Evolutionary conservation across 2,797 vertebrate genomes (phyloP).

Genomic region (Chelidonichthys spinosus): DNA sequence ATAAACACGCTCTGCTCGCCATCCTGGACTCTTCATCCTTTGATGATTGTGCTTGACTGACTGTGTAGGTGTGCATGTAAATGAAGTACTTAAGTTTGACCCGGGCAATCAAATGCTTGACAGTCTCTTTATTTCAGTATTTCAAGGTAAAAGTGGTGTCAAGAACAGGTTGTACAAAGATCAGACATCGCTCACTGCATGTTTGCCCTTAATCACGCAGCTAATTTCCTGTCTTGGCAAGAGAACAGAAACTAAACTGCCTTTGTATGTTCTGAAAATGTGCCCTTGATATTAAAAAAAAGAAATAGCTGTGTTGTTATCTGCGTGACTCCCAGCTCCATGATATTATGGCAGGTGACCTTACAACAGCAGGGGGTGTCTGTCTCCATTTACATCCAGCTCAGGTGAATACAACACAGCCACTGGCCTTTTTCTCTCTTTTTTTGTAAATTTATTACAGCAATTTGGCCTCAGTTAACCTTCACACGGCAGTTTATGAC

Average conservation of each 20-base stretch:
- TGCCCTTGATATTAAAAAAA: neutral
- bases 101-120: neutral
- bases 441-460: slow-evolving; percentile 3
- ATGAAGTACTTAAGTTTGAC: slow-evolving; percentile 21
- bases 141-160: slow-evolving; percentile 21
- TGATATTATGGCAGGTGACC: slow-evolving; percentile 48
- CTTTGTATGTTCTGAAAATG: slow-evolving; percentile 12
- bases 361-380: slow-evolving; percentile 26
- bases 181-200: neutral
- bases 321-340: slow-evolving; percentile 19
- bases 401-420: neutral
- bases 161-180: slow-evolving; percentile 16
- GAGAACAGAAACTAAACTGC: neutral
- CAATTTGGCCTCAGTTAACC: slow-evolving; percentile 24
- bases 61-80: slow-evolving; percentile 4
- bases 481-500: slow-evolving; percentile 12
- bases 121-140: slow-evolving; percentile 17
- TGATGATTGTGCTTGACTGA: slow-evolving; percentile 4
- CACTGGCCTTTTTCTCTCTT: neutral
- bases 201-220: neutral
- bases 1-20: neutral
- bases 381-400: slow-evolving; percentile 11
- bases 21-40: neutral
- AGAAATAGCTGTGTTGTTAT: neutral
- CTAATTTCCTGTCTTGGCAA: neutral